phyloP scores from a whole-genome alignment of 1,140 invertebrate species.

The Drosophila watanabei region DNA sequence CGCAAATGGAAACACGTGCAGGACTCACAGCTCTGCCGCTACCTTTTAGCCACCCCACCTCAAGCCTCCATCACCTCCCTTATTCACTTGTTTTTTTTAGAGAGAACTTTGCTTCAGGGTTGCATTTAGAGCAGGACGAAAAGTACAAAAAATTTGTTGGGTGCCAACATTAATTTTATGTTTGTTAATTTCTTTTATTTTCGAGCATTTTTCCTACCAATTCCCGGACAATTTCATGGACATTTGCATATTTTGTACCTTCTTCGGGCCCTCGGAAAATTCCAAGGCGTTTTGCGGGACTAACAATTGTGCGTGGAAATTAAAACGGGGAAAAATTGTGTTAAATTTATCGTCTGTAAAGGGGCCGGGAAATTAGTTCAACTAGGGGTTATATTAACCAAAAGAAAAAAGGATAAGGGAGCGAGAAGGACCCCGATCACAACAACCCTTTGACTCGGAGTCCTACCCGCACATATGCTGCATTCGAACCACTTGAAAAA shows the following conservation, averaged over 20 bases:
- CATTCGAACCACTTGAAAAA: slow-evolving; percentile 47
- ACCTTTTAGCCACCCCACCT: slow-evolving; percentile 14
- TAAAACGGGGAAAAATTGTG: slow-evolving; percentile 70
- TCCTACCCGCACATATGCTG: slow-evolving; percentile 45
- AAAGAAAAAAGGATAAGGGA: slow-evolving; percentile 2
- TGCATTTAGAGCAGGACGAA: slow-evolving; percentile 30
- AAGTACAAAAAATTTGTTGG: slow-evolving; percentile 62
- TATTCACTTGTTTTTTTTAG: not conserved
- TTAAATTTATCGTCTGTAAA: slow-evolving; percentile 82
- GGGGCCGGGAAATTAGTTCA: slow-evolving; percentile 73
- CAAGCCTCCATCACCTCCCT: not conserved
- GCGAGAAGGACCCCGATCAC: slow-evolving; percentile 7
- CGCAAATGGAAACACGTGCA: slow-evolving; percentile 77
- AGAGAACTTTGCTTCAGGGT: slow-evolving; percentile 13
- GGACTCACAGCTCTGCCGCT: slow-evolving; percentile 32
- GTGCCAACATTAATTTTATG: slow-evolving; percentile 84
- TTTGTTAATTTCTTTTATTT: slow-evolving; percentile 84
- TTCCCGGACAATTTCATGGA: slow-evolving; percentile 73
- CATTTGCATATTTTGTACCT: slow-evolving; percentile 72
- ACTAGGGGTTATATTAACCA: slow-evolving; percentile 67
- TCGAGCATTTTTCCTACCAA: slow-evolving; percentile 59
- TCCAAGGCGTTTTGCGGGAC: slow-evolving; percentile 64
- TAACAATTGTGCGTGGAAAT: slow-evolving; percentile 46
- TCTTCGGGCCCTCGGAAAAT: slow-evolving; percentile 40
- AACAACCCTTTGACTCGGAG: slow-evolving; percentile 32